Conservation (phyloP, 2,888 invertebrate genomes). For the Deilephila porcellus region DNA sequence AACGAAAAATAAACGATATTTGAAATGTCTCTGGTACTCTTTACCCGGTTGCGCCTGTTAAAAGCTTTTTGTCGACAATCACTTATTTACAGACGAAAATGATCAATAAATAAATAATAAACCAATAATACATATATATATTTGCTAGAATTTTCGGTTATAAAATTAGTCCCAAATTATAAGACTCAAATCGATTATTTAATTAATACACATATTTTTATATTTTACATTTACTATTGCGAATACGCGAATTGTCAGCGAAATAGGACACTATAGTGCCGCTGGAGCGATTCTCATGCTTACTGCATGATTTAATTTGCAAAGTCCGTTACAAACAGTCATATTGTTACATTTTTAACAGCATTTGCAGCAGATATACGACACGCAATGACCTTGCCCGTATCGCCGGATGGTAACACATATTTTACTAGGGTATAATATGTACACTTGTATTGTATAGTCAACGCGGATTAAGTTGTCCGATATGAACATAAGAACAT, state of each 20-base stretch:
- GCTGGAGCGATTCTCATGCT: not conserved
- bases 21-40: too few relatives aligned
- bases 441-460: not conserved
- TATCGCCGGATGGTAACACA: conserved; percentile 8
- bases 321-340: not conserved
- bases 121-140: too few relatives aligned
- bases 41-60: too few relatives aligned
- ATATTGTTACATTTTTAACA: conserved; percentile 1
- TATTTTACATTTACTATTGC: not conserved
- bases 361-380: conserved; percentile 5
- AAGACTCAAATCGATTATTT: too few relatives aligned
- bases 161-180: not conserved
- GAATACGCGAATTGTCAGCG: conserved; percentile 3
- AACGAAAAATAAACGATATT: too few relatives aligned
- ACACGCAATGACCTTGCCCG: conserved; percentile 7
- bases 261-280: not conserved
- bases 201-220: not conserved
- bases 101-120: too few relatives aligned
- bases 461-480: too few relatives aligned
- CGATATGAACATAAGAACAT: too few relatives aligned
- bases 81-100: too few relatives aligned
- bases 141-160: not conserved
- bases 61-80: too few relatives aligned
- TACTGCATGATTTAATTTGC: not conserved
- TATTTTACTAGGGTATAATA: not conserved